These are phyloP conservation scores for Cephalopachus bancanus DNA, from an alignment of 2,797 vertebrate species.

Conservation along the genomic window DNA sequence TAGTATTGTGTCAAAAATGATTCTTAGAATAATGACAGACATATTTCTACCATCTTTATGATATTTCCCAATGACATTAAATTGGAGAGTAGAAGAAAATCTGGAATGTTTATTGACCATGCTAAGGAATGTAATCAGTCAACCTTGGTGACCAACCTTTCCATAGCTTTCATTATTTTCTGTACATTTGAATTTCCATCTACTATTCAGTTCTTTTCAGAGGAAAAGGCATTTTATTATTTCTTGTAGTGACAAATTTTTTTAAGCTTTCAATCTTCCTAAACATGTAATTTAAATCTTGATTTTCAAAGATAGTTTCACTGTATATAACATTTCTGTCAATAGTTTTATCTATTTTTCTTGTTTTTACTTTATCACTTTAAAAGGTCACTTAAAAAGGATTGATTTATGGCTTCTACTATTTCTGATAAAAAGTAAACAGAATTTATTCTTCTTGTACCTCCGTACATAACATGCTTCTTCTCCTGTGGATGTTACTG, in stretches of 20 bases:
- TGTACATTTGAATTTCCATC: not conserved
- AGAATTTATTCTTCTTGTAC: not conserved
- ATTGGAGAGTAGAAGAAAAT: not conserved
- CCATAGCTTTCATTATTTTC: not conserved
- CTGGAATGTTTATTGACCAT: not conserved
- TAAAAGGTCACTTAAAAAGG: not conserved
- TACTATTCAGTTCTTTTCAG: not conserved
- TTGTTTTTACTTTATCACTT: not conserved
- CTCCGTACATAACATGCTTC: not conserved
- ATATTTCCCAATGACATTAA: not conserved
- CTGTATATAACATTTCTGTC: not conserved
- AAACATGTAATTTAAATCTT: constrained; percentile 1
- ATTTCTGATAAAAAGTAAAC: not conserved
- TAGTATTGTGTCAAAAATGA: not conserved
- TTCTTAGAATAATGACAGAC: not conserved
- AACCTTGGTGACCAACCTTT: not conserved
- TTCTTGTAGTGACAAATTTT: not conserved
- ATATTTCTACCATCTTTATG: not conserved
- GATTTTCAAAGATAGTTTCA: not conserved
- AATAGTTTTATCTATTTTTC: not conserved
- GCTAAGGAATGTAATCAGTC: not conserved
- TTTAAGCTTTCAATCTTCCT: not conserved
- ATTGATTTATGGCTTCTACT: not conserved
- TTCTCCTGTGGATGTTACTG: not conserved
- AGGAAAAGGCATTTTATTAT: not conserved